A percentile compares a stretch with the other conserved stretches of the same genome.
Conservation (phyloP, 2,113 vertebrate genomes). For the Lepus timidus region DNA sequence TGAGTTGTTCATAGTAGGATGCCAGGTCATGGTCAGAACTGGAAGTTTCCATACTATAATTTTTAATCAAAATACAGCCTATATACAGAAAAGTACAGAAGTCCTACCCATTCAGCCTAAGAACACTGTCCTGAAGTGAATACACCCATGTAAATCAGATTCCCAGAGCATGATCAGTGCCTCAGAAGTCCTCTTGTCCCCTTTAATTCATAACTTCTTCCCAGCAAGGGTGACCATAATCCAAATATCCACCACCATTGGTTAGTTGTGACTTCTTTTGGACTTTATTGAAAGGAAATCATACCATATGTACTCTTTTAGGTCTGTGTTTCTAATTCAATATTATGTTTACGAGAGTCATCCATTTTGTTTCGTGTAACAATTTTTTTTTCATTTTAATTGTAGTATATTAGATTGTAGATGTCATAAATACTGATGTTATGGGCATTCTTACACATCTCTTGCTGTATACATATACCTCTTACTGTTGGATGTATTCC, state of each 20-base stretch:
- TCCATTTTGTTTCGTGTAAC: constrained; percentile 37
- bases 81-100: neutral
- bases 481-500: neutral
- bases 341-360: neutral
- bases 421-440: neutral
- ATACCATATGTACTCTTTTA: neutral
- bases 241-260: neutral
- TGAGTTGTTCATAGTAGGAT: constrained; percentile 25
- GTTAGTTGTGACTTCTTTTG: constrained; percentile 23
- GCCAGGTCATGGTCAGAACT: constrained; percentile 31
- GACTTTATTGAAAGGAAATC: constrained; percentile 38
- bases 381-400: constrained; percentile 50
- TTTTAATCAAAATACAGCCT: constrained; percentile 39
- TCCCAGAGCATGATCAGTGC: neutral
- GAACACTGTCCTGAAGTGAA: neutral
- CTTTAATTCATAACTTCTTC: neutral
- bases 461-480: neutral
- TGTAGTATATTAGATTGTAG: constrained; percentile 29
- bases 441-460: constrained; percentile 16
- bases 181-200: neutral
- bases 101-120: constrained; percentile 26
- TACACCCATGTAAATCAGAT: neutral
- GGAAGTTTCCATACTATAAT: constrained; percentile 8
- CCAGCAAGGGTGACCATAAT: neutral
- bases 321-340: constrained; percentile 1